phyloP scores from a whole-genome alignment of 2,797 vertebrate genomes.

The Eulemur albifrons region DNA sequence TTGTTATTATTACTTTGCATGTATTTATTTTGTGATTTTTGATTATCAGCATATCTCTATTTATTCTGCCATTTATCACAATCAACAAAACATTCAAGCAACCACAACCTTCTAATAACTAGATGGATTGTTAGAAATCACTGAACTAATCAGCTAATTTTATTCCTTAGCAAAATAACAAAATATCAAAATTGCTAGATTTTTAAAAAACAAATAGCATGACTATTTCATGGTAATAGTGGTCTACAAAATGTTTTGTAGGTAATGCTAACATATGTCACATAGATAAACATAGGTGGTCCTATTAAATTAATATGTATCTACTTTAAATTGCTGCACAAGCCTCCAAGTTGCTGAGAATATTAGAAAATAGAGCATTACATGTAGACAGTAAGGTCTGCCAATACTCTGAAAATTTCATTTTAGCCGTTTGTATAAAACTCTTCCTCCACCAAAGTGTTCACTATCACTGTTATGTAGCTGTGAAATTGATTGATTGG shows the following conservation, averaged over 20 bases:
- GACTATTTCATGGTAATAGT: background rate
- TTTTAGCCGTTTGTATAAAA: constrained; percentile 10
- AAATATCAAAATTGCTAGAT: background rate
- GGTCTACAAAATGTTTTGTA: background rate
- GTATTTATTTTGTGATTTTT: background rate
- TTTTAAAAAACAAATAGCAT: background rate
- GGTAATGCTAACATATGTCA: background rate
- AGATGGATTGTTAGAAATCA: background rate
- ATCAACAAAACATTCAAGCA: background rate
- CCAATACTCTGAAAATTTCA: background rate
- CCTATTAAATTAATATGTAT: background rate
- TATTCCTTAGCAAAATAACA: background rate
- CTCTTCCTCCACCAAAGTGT: background rate
- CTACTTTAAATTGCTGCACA: background rate
- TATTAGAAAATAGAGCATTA: background rate
- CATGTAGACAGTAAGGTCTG: background rate
- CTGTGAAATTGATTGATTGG: background rate
- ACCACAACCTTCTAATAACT: background rate
- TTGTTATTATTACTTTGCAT: background rate
- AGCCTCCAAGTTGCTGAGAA: background rate
- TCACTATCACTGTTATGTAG: background rate
- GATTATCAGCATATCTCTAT: background rate
- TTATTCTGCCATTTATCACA: background rate
- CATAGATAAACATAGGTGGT: background rate
- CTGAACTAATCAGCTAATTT: background rate